Conservation (phyloP, 2,888 invertebrate species). For the Dynastes grantii region DNA sequence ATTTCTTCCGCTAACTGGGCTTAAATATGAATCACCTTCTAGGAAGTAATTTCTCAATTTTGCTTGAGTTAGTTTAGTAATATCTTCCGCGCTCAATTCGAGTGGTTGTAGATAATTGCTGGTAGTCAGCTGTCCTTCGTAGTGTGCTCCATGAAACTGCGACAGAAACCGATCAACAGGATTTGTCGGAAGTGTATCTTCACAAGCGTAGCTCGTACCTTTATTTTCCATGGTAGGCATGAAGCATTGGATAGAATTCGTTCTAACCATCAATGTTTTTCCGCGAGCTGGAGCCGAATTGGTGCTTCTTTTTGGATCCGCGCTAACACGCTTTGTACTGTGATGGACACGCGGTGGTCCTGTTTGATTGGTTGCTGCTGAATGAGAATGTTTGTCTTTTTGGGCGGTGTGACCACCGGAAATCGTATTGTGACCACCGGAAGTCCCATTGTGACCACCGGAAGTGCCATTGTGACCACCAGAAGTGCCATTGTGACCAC, state of each 20-base stretch:
- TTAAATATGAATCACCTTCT: slow-evolving; percentile 45
- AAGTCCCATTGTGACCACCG: not conserved
- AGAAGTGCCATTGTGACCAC: no score
- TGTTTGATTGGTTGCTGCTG: not conserved
- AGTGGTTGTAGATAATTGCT: not conserved
- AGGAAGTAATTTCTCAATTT: slow-evolving; percentile 43
- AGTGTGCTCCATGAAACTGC: slow-evolving; percentile 15
- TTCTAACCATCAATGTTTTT: slow-evolving; percentile 48
- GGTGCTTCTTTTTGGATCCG: not conserved
- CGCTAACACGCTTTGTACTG: not conserved
- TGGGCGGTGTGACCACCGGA: not conserved
- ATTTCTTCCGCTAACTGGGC: slow-evolving; percentile 53
- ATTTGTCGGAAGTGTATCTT: slow-evolving; percentile 13
- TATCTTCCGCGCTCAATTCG: slow-evolving; percentile 11
- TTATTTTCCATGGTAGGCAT: slow-evolving; percentile 47
- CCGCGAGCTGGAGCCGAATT: not conserved
- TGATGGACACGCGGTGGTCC: not conserved
- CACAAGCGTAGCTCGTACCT: slow-evolving; percentile 37
- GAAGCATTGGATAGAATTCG: slow-evolving; percentile 43
- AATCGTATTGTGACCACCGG: not conserved
- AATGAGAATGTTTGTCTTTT: not conserved
- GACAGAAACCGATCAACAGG: slow-evolving; percentile 32
- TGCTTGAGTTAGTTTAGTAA: slow-evolving; percentile 27
- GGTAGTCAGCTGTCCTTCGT: not conserved
- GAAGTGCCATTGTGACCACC: not conserved